These are phyloP conservation scores for Serranus cabrilla DNA, from an alignment of 2,797 vertebrate species.

Conservation along the genomic window DNA sequence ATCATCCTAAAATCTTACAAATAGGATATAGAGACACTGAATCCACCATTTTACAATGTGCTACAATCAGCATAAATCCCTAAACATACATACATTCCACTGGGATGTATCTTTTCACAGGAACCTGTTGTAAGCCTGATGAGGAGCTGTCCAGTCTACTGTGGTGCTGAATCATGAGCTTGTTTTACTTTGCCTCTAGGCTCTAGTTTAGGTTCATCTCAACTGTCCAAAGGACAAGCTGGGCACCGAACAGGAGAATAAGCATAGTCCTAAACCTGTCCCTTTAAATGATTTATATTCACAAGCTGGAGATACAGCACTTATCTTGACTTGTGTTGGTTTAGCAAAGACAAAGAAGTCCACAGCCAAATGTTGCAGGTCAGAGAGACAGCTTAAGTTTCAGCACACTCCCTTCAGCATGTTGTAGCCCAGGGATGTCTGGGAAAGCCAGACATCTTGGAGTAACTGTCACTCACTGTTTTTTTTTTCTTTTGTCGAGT, in stretches of 20 bases:
- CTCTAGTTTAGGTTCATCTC: not conserved
- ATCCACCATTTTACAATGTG: not conserved
- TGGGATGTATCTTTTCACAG: not conserved
- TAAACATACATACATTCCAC: not conserved
- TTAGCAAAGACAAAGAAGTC: not conserved
- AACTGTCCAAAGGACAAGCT: not conserved
- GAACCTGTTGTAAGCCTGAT: not conserved
- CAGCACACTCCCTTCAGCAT: not conserved
- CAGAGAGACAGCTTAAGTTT: not conserved
- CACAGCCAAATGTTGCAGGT: not conserved
- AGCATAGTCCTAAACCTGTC: not conserved
- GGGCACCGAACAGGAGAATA: not conserved
- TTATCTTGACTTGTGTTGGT: not conserved
- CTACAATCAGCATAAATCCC: not conserved
- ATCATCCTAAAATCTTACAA: not conserved
- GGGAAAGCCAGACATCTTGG: not conserved
- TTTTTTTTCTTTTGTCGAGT: not conserved
- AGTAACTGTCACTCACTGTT: not conserved
- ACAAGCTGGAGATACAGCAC: not conserved
- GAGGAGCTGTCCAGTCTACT: conserved; percentile 38
- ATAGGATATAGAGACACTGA: not conserved
- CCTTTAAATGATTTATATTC: not conserved
- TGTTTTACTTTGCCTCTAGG: not conserved
- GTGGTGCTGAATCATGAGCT: conserved; percentile 44
- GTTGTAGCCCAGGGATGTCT: not conserved